Evolutionary conservation across 2,797 vertebrate species (phyloP), one percentile per base, ranked within the genome.

Genomic region (Sebastiscus albofasciatus): DNA sequence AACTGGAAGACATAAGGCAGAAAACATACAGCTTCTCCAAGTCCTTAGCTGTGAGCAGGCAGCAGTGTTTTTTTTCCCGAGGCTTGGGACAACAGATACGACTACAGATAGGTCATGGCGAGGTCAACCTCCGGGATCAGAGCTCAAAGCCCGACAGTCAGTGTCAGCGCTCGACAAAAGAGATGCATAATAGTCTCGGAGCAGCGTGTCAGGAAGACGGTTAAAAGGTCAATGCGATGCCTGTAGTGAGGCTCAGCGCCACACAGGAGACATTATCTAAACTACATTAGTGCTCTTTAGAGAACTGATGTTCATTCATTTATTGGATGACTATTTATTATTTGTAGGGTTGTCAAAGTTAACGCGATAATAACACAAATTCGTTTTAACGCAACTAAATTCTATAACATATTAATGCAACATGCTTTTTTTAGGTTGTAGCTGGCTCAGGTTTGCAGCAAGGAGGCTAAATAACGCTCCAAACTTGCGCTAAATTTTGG

Each of bases 61-160:
- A 10, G 65, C 77, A 36, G 54, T 39, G 31, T 14, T n/a, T 16
- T 2, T 46, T 83, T 68, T 81, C 70, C 82, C 36, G 18, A 75
- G 68, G 78, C 75, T 5, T 2, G 20, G 36, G 5, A 60, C 46
- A 12, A 42, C 74, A 66, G 39, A 84, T 2, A 58, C 24, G 4
- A 61, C 46, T 11, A 36, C 74, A 66, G 39, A 84, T 1, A 58
- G 84, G 72, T 88, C 85, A 67, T 0, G 4, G 3, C 3, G 75
- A 73, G 85, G 90, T 86, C 87, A 75, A 80, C 67, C 61, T 69
- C 65, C 16, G 59, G 60, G 80, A 74, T 86, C 81, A 66, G 75
- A 81, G 68, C 78, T 76, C 71, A 36, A 22, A 55, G 67, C 75
- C 46, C 52, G 72, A 49, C 26, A 6, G 75, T 16, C 75, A 1